phyloP scores from a whole-genome alignment of 2,888 invertebrate species.

The Idaea biselata region DNA sequence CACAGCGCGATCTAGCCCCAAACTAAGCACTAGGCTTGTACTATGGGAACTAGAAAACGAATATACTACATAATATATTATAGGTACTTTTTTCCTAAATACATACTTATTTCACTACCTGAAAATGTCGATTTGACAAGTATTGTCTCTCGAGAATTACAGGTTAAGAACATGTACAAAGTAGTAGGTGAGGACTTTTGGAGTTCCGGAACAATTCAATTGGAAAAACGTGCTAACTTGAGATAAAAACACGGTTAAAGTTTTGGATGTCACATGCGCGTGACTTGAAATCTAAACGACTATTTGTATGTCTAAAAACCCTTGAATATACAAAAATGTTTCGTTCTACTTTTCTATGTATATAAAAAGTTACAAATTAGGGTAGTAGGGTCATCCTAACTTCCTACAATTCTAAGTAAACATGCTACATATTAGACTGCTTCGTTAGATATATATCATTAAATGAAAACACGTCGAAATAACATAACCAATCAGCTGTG shows the following conservation, averaged over 20 bases:
- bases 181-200: not conserved
- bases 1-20: too few relatives aligned
- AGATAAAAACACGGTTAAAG: not conserved
- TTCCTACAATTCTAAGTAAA: too few relatives aligned
- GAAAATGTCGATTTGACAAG: constrained; percentile 7
- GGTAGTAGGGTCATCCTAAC: too few relatives aligned
- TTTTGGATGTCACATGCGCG: not conserved
- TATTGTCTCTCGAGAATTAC: not conserved
- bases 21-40: too few relatives aligned
- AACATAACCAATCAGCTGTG: constrained; percentile 5
- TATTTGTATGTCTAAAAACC: not conserved
- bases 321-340: not conserved
- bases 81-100: too few relatives aligned
- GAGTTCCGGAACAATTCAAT: not conserved
- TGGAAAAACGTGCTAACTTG: not conserved
- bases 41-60: too few relatives aligned
- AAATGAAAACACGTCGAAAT: not conserved
- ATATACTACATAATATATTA: too few relatives aligned
- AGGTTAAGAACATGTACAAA: not conserved
- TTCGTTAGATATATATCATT: not conserved
- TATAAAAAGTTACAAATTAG: too few relatives aligned
- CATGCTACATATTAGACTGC: too few relatives aligned
- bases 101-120: too few relatives aligned
- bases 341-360: too few relatives aligned
- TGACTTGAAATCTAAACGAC: not conserved